Percentiles rank a stretch among this genome's conserved stretches.
Conservation (phyloP, 2,888 invertebrate genomes). For the Stenotaenia linearis region DNA sequence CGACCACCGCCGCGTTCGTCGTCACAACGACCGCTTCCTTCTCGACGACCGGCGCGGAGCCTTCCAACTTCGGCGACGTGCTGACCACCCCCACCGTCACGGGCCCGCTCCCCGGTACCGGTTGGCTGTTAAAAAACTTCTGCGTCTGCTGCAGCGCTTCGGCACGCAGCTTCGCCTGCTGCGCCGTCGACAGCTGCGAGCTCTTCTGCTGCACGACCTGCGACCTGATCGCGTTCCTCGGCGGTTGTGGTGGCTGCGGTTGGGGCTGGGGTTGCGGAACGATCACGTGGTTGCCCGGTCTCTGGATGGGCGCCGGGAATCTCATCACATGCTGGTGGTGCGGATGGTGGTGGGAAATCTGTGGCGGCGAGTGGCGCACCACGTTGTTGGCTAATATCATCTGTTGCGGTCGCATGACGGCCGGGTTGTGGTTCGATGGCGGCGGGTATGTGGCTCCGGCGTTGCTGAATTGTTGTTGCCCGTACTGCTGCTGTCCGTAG, state of each 20-base stretch:
- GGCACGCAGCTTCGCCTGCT: slow-evolving; percentile 40
- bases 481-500: slow-evolving; percentile 24
- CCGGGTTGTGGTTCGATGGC: slow-evolving; percentile 21
- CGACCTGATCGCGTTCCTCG: slow-evolving; percentile 39
- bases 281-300: slow-evolving; percentile 32
- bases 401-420: slow-evolving; percentile 52
- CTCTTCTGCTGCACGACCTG: slow-evolving; percentile 40
- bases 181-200: slow-evolving; percentile 38
- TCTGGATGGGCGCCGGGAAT: slow-evolving; percentile 29
- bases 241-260: slow-evolving; percentile 38
- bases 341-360: slow-evolving; percentile 43
- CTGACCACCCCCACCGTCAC: background rate
- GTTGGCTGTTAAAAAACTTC: slow-evolving; percentile 39
- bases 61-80: background rate
- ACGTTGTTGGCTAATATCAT: slow-evolving; percentile 30
- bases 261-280: slow-evolving; percentile 40
- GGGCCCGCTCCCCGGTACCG: background rate
- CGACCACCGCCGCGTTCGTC: background rate
- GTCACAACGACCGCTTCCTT: background rate
- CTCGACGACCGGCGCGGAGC: background rate
- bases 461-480: slow-evolving; percentile 38
- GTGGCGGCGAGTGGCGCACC: slow-evolving; percentile 40
- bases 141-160: slow-evolving; percentile 41
- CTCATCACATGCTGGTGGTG: background rate
- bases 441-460: slow-evolving; percentile 37